These are phyloP conservation scores for Mesochorus sp. DNA, from an alignment of 2,888 invertebrate genomes.

Conservation along the genomic window DNA sequence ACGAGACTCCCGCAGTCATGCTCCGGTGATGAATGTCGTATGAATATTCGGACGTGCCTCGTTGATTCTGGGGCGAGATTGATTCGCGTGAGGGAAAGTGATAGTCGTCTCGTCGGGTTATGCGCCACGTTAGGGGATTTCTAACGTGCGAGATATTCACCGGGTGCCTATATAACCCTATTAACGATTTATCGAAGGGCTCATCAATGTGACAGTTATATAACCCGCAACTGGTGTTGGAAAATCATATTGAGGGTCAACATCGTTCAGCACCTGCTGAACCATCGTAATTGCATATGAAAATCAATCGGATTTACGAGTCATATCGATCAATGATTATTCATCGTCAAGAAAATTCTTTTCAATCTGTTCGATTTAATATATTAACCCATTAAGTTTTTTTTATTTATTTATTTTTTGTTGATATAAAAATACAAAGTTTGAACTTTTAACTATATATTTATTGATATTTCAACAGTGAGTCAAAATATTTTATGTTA, in stretches of 20 bases:
- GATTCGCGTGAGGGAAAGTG: constrained; percentile 59
- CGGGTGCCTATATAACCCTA: neutral
- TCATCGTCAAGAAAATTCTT: too few species aligned
- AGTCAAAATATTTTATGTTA: too few species aligned
- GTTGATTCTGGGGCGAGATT: constrained; percentile 66
- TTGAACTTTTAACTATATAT: too few species aligned
- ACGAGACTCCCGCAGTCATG: constrained; percentile 66
- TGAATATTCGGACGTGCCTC: constrained; percentile 73
- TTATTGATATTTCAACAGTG: too few species aligned
- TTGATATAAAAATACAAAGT: too few species aligned
- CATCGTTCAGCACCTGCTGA: constrained; percentile 30
- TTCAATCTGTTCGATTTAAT: too few species aligned
- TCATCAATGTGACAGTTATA: constrained; percentile 41
- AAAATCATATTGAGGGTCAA: constrained; percentile 32
- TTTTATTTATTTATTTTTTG: neutral
- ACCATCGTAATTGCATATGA: neutral
- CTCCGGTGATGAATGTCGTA: constrained; percentile 69
- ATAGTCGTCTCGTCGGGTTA: constrained; percentile 47
- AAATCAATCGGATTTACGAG: too few species aligned
- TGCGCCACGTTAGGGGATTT: constrained; percentile 20
- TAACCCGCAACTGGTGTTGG: constrained; percentile 41
- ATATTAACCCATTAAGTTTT: neutral
- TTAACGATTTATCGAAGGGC: constrained; percentile 24
- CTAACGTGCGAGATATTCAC: constrained; percentile 28
- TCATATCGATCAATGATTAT: too few species aligned